Base-by-base conservation (phyloP, 2,797 vertebrate species). In the Antrozous pallidus region DNA sequence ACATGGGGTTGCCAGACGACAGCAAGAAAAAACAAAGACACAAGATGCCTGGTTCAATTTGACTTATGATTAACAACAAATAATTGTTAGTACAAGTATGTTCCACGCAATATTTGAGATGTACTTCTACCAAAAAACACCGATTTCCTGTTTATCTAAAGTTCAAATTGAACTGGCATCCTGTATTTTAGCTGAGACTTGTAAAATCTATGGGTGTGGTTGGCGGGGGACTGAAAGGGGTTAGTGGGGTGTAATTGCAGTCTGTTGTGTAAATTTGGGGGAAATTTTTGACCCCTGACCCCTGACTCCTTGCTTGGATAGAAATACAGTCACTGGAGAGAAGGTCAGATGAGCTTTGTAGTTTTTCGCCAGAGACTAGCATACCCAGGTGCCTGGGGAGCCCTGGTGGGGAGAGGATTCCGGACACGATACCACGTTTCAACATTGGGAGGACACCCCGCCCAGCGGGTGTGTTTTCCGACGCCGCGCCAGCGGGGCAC, bases 401-500 rank as follows among this genome's bases (percentile, higher is more conserved):
- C 86, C 71, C 26, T 4, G 13, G 67, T 81, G 94, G 96, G 49
- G 91, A 90, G 28, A 65, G 79, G 88, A 67, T 90, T 97, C 96
- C 96, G 80, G 78, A 88, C 1, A 45, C 5, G 2, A 73, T 90
- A 78, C 94, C 92, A 96, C 96, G 94, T 97, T 88, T 96, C 71
- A 87, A 63, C 28, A 22, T 91, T 78, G 93, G 95, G 91, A 96
- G 91, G 95, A 96, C 94, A 94, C 97, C 94, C 74, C 79, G 96
- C 94, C 75, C 10, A n/a, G 95, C 93, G 96, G 96, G 96, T 97
- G 69, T 95, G 97, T 98, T 98, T 96, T 98, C 91, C 97, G 94
- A 92, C 95, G 92, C 18, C 1, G 94, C 3, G 24, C 95, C 94
- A 14, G 49, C 92, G 82, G 93, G 97, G 88, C 90, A 69, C 74